Evolutionary conservation across 2,113 vertebrate species (phyloP), one percentile per base, ranked within the genome.

Genomic region (Macquaria australasica): DNA sequence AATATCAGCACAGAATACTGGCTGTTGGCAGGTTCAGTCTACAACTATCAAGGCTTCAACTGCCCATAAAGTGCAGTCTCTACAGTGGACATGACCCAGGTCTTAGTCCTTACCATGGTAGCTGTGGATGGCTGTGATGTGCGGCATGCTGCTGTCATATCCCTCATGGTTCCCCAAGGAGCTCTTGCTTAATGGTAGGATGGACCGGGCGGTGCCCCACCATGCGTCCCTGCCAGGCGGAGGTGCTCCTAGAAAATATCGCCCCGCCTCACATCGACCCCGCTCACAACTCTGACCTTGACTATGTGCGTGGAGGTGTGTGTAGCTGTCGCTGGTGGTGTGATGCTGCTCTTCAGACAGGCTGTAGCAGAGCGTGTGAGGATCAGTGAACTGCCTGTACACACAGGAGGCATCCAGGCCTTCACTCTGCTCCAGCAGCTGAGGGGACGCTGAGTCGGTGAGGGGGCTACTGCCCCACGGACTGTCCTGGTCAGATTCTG

Each of bases 391-490:
- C 88, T 97, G 97, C 15, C 97, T 93, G 94, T 97, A 99, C 88
- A 97, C 96, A 50, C 97, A 99, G 41, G 98, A 97, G 14, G 95
- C 84, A 0, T 98, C 97, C 0, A 96, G 93, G 59, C 97, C 95
- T 72, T 98, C 97, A 0, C 64, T 10, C 0, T 96, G 94, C 68
- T 99, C 98, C 95, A 97, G 87, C 8, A 99, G 96, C 94, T 97
- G 97, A 11, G 98, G 98, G 74, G 98, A 98, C 70, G 97, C 95
- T 0, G 97, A 94, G 64, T 98, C 98, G 0, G 97, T 98, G 82
- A 98, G 93, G 0, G 98, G 98, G 62, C 97, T 99, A 69, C 97
- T 97, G 0, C 97, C 98, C 98, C 98, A 99, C 3, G 97, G 97
- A 86, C 98, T 98, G 81, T 98, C 98, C 4, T 97, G 97, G 88